phyloP scores from a whole-genome alignment of 2,888 invertebrate species.

The Chouioia cunea region DNA sequence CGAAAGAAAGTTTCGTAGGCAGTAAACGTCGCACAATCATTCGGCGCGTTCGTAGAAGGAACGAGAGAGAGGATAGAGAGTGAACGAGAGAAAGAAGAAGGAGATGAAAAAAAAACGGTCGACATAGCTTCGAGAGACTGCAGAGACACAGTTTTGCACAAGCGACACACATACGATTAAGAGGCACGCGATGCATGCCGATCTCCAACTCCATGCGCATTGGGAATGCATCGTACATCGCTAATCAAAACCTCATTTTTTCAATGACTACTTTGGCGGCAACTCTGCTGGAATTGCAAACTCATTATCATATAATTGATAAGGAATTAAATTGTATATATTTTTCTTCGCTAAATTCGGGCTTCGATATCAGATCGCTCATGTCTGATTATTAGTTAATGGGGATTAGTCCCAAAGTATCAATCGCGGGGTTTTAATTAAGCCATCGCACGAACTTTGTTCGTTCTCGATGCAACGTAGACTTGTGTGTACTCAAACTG shows the following conservation, averaged over 20 bases:
- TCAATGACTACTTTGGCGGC: neutral
- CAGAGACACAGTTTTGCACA: neutral
- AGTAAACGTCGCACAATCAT: slow-evolving; percentile 37
- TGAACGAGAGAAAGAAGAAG: neutral
- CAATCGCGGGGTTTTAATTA: too few species aligned
- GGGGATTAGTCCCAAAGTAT: too few species aligned
- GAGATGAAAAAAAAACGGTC: neutral
- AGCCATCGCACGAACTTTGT: too few species aligned
- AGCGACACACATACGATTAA: slow-evolving; percentile 19
- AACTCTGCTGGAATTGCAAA: too few species aligned
- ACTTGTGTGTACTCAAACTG: too few species aligned
- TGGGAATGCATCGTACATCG: slow-evolving; percentile 26
- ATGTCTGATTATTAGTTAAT: too few species aligned
- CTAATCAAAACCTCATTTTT: slow-evolving; percentile 31
- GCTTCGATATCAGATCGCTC: too few species aligned
- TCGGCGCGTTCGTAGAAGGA: slow-evolving; percentile 31
- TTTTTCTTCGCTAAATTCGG: too few species aligned
- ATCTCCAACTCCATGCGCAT: neutral
- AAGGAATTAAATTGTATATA: too few species aligned
- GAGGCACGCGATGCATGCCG: slow-evolving; percentile 18
- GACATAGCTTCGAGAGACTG: neutral
- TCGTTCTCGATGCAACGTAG: too few species aligned
- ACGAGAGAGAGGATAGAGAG: neutral
- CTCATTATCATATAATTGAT: too few species aligned
- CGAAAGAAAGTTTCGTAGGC: slow-evolving; percentile 33